Conservation (phyloP, 2,113 vertebrate species). For the Grammomys dolichurus region DNA sequence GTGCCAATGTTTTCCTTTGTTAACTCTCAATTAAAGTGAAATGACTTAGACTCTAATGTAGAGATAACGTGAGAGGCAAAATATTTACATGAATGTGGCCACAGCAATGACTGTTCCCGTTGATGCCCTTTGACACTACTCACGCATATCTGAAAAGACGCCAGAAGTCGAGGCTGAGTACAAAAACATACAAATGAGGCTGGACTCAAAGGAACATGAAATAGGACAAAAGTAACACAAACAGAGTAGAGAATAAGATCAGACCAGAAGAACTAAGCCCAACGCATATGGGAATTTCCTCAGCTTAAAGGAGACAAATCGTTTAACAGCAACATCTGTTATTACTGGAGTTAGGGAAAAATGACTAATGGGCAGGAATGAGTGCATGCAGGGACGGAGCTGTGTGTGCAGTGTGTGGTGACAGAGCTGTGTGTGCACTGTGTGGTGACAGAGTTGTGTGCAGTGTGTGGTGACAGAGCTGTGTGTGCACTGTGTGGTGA, state of each 20-base stretch:
- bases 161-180: not conserved
- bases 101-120: not conserved
- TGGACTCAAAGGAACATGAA: not conserved
- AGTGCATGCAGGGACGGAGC: not conserved
- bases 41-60: not conserved
- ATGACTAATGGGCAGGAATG: accelerated
- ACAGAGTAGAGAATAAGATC: not conserved
- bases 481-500: too few species aligned
- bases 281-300: not conserved
- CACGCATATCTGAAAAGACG: not conserved
- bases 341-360: not conserved
- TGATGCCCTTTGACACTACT: not conserved
- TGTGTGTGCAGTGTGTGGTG: not conserved
- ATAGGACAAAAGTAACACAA: not conserved
- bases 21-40: not conserved
- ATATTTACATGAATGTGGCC: not conserved
- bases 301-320: not conserved
- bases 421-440: not conserved
- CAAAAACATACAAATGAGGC: not conserved
- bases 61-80: not conserved
- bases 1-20: not conserved
- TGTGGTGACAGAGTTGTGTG: not conserved
- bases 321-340: not conserved
- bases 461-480: not conserved
- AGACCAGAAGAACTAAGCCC: not conserved